These are phyloP conservation scores for Clarias laeviceps DNA, from an alignment of 2,797 vertebrate genomes.

Conservation along the genomic window DNA sequence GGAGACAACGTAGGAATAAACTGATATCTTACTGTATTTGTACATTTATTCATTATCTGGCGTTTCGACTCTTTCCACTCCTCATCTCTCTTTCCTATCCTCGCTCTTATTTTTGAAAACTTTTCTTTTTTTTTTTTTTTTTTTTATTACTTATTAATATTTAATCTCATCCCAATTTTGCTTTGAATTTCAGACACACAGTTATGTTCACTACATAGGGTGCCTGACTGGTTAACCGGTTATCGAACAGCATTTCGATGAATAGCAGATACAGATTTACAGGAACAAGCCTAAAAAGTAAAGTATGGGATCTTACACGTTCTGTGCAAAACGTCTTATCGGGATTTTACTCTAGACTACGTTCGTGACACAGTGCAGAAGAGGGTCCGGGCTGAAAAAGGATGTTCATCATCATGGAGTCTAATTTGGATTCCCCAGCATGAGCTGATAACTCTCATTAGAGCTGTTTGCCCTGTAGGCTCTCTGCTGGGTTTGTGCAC, in stretches of 20 bases:
- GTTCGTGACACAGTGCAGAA: constrained; percentile 20
- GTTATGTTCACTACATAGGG: not conserved
- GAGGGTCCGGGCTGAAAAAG: constrained; percentile 26
- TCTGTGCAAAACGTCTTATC: constrained; percentile 4
- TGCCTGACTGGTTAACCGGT: too few species aligned
- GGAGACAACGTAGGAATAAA: not conserved
- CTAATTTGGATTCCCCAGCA: constrained; percentile 51
- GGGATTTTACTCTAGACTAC: not conserved
- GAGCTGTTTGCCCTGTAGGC: constrained; percentile 49
- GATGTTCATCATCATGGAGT: constrained; percentile 38
- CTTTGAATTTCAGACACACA: not conserved
- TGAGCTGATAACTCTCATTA: constrained; percentile 50
- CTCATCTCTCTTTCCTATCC: too few species aligned
- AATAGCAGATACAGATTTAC: too few species aligned
- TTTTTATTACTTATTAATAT: not conserved
- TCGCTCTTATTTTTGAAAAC: not conserved
- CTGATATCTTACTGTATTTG: not conserved
- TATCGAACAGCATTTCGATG: not conserved
- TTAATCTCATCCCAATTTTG: not conserved
- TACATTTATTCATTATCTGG: not conserved
- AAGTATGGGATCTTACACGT: not conserved
- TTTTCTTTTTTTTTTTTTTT: not conserved
- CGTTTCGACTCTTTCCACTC: not conserved
- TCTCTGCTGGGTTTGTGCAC: constrained; percentile 42
- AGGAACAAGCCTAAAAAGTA: not conserved